These are phyloP conservation scores for Drosophila lacertosa DNA, from an alignment of 1,140 invertebrate genomes.

Conservation along the genomic window DNA sequence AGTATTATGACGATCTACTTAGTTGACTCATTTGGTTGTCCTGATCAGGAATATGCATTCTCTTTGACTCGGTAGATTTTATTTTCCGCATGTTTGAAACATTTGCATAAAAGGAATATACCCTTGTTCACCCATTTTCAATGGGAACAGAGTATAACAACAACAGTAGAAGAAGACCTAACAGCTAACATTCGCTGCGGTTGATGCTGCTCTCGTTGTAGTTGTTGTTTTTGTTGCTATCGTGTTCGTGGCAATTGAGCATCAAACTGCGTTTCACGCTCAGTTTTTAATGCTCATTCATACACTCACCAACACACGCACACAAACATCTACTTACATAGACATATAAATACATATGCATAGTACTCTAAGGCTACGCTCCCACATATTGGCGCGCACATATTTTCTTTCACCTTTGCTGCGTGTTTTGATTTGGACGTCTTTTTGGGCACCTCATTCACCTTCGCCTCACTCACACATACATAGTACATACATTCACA, in stretches of 20 bases:
- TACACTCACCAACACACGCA: conserved; percentile 21
- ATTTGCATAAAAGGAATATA: no score
- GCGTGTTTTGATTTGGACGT: conserved; percentile 71
- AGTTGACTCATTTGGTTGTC: no score
- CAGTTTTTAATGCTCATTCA: conserved; percentile 34
- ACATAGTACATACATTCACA: conserved; percentile 29
- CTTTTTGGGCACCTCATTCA: conserved; percentile 39
- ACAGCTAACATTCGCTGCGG: conserved; percentile 23
- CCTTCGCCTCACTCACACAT: conserved; percentile 19
- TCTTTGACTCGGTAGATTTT: no score
- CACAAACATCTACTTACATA: conserved; percentile 4
- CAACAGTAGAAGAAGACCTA: conserved; percentile 16
- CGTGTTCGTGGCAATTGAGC: conserved; percentile 46
- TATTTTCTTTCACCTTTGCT: conserved; percentile 79
- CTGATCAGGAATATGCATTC: no score
- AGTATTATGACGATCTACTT: no score
- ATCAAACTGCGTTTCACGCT: conserved; percentile 44
- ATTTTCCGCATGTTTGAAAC: no score
- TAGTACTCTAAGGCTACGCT: conserved; percentile 12
- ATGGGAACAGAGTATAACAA: not conserved
- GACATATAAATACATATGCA: not conserved
- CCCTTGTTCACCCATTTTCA: no score
- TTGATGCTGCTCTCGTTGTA: not conserved
- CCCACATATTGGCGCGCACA: conserved; percentile 74
- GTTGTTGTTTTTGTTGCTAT: conserved; percentile 8